A percentile compares a stretch with the other conserved stretches of the same genome.
Evolutionary conservation across 2,113 vertebrate species (phyloP).

Genomic region (Reinhardtius hippoglossoides): DNA sequence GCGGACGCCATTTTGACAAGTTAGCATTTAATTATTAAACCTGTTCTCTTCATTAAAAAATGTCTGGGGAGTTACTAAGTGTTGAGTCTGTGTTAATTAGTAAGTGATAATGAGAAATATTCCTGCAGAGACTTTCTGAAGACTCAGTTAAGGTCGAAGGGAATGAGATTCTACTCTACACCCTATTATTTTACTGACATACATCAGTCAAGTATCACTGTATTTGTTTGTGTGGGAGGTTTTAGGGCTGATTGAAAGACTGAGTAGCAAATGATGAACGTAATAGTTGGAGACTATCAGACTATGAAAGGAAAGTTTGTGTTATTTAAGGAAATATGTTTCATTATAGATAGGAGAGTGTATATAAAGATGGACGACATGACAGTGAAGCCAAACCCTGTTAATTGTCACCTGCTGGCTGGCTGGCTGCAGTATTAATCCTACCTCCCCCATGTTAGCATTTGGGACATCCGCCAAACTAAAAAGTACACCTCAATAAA

Average conservation of each 20-base stretch:
- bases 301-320: background rate
- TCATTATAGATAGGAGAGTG: too few relatives aligned
- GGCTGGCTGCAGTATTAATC: too few relatives aligned
- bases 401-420: too few relatives aligned
- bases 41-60: slow-evolving; percentile 23
- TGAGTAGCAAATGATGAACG: too few relatives aligned
- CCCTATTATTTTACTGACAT: background rate
- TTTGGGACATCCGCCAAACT: too few relatives aligned
- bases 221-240: background rate
- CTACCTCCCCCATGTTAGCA: too few relatives aligned
- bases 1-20: slow-evolving; percentile 7
- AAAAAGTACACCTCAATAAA: too few relatives aligned
- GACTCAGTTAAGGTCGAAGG: slow-evolving; percentile 3
- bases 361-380: too few relatives aligned
- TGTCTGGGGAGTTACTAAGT: slow-evolving; percentile 38
- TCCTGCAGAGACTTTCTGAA: slow-evolving; percentile 23
- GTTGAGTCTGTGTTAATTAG: slow-evolving; percentile 37
- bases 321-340: background rate
- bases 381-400: too few relatives aligned
- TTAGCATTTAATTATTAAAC: slow-evolving; percentile 41
- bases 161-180: background rate
- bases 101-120: slow-evolving; percentile 35
- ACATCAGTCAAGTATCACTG: background rate
- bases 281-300: too few relatives aligned
- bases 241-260: background rate